Evolutionary conservation across 1,140 invertebrate species (phyloP), one percentile per base, ranked within the genome.

Genomic region (Eurosta solidaginis): DNA sequence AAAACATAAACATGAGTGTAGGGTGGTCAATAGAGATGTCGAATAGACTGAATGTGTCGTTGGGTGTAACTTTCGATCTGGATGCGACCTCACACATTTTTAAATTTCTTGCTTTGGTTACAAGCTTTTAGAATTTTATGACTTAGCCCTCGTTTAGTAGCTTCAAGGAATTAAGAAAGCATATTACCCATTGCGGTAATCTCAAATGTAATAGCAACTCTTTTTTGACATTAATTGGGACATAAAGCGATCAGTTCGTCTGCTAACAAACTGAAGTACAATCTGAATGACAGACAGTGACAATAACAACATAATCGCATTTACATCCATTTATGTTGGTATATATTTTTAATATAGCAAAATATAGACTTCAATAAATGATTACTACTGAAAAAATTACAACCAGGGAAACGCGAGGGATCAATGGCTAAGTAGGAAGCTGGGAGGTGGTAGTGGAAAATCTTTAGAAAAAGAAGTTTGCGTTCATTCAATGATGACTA

Each of bases 181-280:
- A 47, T 17, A 9, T 29, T 10, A 5, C 59, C 40, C 10, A 40
- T 40, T 40, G 33, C 59, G 36, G 59, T 40, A 68, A 68, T 68
- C 40, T 29, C 33, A 36, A 68, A 40, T 68, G 59, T 68, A 68
- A 14, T 68, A 68, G 29, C 22, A 22, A 68, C 40, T 68, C n/a
- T 36, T 17, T 68, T 68, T 68, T 68, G 59, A 68, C 59, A 68
- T 68, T 68, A 68, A 68, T 68, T 68, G 59, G 59, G 59, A 68
- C 59, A 68, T 68, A 68, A 68, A 68, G 59, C 59, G 59, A 40
- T 68, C 59, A 12, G 59, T 59, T 29, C 33, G 20, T 40, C 17
- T 33, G 59, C n/a, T 68, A 40, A n/a, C 40, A 29, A 20, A 68
- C 40, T 20, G 59, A 20, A 40, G 59, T 29, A 10, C 29, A 9